Conservation (phyloP, 2,797 vertebrate species). For the Decapterus maruadsi region DNA sequence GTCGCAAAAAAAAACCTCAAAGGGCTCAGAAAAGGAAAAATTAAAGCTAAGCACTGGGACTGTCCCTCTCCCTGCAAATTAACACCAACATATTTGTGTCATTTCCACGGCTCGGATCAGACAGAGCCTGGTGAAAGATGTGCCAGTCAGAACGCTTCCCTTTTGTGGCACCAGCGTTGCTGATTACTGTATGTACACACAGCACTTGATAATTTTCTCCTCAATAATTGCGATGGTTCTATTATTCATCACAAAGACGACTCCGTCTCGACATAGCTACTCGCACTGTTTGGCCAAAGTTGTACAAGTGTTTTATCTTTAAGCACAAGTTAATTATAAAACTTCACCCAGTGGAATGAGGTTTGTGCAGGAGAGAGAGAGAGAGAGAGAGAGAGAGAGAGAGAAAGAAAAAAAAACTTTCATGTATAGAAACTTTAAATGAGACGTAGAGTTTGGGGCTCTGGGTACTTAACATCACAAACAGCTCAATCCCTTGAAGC, state of each 20-base stretch:
- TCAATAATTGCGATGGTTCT: slow-evolving; percentile 43
- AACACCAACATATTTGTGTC: slow-evolving; percentile 41
- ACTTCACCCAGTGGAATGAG: slow-evolving; percentile 55
- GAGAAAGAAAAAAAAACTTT: slow-evolving; percentile 40
- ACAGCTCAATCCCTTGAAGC: slow-evolving; percentile 74
- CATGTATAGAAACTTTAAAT: slow-evolving; percentile 68
- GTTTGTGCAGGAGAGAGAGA: background rate
- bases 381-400: no score
- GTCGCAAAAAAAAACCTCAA: slow-evolving; percentile 26
- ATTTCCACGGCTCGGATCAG: slow-evolving; percentile 44
- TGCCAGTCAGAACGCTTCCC: slow-evolving; percentile 22
- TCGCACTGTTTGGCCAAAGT: slow-evolving; percentile 45
- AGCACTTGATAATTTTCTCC: slow-evolving; percentile 34
- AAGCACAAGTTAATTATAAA: slow-evolving; percentile 67
- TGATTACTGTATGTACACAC: slow-evolving; percentile 34
- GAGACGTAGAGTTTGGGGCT: slow-evolving; percentile 49
- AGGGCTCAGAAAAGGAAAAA: slow-evolving; percentile 35
- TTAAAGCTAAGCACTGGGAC: slow-evolving; percentile 28
- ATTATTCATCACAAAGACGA: slow-evolving; percentile 63
- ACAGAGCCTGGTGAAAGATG: slow-evolving; percentile 40
- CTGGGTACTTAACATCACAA: slow-evolving; percentile 70
- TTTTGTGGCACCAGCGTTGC: slow-evolving; percentile 37
- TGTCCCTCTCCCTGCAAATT: slow-evolving; percentile 47
- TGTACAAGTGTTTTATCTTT: slow-evolving; percentile 59
- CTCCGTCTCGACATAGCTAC: slow-evolving; percentile 25